phyloP scores from a whole-genome alignment of 2,113 vertebrate species.

The Spheniscus mendiculus region DNA sequence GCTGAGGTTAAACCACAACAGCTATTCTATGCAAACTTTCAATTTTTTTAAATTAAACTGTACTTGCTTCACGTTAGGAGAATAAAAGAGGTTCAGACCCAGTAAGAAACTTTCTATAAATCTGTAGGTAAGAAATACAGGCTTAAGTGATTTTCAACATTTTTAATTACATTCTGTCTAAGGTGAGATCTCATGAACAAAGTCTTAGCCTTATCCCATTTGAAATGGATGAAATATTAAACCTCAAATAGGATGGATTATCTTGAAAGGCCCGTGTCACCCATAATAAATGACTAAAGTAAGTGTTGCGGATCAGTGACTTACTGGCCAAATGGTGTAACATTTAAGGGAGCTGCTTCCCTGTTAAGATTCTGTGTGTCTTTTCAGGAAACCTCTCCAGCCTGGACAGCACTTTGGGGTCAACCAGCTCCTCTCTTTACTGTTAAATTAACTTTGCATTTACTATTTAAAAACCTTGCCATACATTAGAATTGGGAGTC shows the following conservation, averaged over 20 bases:
- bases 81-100: not conserved
- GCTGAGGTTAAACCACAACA: too few relatives aligned
- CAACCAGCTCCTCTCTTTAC: not conserved
- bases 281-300: not conserved
- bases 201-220: not conserved
- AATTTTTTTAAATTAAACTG: not conserved
- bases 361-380: too few relatives aligned
- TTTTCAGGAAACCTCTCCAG: not conserved
- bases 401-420: not conserved
- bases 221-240: not conserved
- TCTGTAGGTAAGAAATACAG: not conserved
- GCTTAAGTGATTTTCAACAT: not conserved
- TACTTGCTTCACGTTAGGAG: rapidly evolving
- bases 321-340: not conserved
- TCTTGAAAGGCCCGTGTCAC: not conserved
- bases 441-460: not conserved
- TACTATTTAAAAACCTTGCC: not conserved
- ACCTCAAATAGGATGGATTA: not conserved
- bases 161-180: not conserved
- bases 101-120: not conserved
- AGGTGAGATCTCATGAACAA: not conserved
- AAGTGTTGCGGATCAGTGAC: not conserved
- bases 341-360: not conserved
- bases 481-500: not conserved
- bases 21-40: not conserved